A percentile compares a stretch with the other conserved stretches of the same genome.
Evolutionary conservation across 2,113 vertebrate genomes (phyloP).

Genomic region (Chaetodon trifascialis): DNA sequence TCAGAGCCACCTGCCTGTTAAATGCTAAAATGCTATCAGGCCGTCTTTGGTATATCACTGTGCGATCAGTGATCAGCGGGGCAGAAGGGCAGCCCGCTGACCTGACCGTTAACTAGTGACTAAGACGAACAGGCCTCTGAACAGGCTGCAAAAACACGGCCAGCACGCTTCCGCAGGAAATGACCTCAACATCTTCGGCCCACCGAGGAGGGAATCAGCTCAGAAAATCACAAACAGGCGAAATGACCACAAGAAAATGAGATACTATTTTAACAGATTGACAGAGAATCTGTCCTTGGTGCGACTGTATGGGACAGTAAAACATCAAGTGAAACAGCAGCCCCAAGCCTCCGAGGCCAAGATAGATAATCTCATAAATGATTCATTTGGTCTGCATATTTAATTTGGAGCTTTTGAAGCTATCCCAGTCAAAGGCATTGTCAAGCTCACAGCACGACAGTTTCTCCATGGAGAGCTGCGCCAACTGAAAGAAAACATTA

Average conservation of each 20-base stretch:
- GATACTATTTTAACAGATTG: background rate
- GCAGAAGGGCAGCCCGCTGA: slow-evolving; percentile 40
- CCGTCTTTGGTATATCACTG: slow-evolving; percentile 48
- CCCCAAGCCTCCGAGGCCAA: slow-evolving; percentile 26
- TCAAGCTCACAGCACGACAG: slow-evolving; percentile 19
- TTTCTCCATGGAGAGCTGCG: background rate
- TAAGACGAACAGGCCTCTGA: background rate
- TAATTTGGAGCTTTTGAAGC: slow-evolving; percentile 66
- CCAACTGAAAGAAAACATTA: background rate
- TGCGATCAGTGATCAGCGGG: slow-evolving; percentile 64
- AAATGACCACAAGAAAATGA: background rate
- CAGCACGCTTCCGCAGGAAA: background rate
- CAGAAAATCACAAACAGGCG: background rate
- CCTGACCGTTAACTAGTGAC: slow-evolving; percentile 46
- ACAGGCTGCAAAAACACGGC: background rate
- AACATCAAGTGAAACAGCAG: slow-evolving; percentile 48
- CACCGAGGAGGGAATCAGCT: background rate
- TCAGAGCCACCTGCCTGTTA: slow-evolving; percentile 60
- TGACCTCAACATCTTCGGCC: background rate
- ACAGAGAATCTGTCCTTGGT: background rate
- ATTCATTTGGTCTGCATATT: slow-evolving; percentile 78
- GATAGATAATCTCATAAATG: slow-evolving; percentile 74
- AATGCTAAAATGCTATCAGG: slow-evolving; percentile 62
- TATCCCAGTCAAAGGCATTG: slow-evolving; percentile 42
- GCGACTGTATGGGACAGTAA: slow-evolving; percentile 24